Conservation (phyloP, 2,113 vertebrate species). For the Phylloscopus trochilus region DNA sequence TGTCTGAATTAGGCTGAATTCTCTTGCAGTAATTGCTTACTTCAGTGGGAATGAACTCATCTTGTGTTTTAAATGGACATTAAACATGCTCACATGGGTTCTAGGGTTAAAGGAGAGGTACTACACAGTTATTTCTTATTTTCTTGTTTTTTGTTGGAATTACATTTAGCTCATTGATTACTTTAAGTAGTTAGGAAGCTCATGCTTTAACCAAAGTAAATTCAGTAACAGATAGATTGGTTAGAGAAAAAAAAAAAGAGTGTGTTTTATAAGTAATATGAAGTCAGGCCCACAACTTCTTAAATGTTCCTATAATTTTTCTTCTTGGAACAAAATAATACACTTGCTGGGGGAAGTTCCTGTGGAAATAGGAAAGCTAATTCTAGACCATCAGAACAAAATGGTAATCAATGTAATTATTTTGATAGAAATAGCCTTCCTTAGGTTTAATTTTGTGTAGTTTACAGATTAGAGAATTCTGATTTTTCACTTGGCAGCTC, state of each 20-base stretch:
- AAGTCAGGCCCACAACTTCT: not conserved
- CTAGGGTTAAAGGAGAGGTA: not conserved
- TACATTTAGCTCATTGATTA: not conserved
- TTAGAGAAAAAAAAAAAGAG: not conserved
- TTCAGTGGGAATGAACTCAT: not conserved
- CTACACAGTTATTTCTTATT: not conserved
- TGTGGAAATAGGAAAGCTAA: not conserved
- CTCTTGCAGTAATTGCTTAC: not conserved
- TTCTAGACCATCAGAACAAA: not conserved
- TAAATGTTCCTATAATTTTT: not conserved
- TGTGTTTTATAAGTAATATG: not conserved
- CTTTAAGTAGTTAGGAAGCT: not conserved
- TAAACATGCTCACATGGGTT: not conserved
- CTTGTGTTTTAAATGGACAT: not conserved
- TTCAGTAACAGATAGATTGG: not conserved
- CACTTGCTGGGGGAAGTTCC: not conserved
- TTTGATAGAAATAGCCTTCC: not conserved
- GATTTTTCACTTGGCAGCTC: not conserved
- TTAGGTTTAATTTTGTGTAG: not conserved
- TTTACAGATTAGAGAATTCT: not conserved
- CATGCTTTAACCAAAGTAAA: not conserved
- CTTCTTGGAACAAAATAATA: not conserved
- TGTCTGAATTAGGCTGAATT: not conserved
- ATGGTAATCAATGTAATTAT: not conserved
- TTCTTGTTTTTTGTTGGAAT: not conserved